Conservation (phyloP, 2,797 vertebrate species). For the Ptychobarbus kaznakovi region DNA sequence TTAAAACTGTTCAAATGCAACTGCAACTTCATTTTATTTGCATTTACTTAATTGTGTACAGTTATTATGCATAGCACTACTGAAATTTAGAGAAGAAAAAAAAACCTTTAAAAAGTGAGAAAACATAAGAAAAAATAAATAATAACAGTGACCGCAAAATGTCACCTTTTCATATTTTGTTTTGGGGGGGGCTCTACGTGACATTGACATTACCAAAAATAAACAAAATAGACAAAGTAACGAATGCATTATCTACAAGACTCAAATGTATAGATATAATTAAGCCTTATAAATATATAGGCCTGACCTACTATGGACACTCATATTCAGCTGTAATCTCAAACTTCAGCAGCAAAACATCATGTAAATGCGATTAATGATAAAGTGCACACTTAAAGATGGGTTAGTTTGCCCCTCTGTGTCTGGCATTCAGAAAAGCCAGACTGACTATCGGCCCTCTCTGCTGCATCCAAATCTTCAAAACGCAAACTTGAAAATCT, state of each 20-base stretch:
- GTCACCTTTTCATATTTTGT: no score
- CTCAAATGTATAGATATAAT: neutral
- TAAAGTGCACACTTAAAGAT: neutral
- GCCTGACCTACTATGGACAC: neutral
- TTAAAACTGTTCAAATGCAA: neutral
- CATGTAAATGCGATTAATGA: neutral
- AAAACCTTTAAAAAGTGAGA: no score
- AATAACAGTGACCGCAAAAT: no score
- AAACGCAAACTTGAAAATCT: constrained; percentile 14
- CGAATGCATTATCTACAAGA: neutral
- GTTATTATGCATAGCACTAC: neutral
- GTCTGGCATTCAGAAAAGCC: neutral
- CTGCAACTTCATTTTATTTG: neutral
- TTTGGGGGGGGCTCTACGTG: no score
- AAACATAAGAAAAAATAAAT: no score
- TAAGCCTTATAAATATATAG: neutral
- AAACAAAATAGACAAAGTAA: neutral
- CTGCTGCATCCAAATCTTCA: constrained; percentile 13
- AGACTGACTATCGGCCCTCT: neutral
- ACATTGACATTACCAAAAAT: neutral
- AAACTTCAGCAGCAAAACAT: neutral
- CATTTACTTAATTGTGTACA: no score
- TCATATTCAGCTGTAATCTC: neutral
- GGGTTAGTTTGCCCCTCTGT: neutral
- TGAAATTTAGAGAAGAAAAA: no score